Base-by-base conservation (phyloP, 2,113 vertebrate species). In the Etheostoma spectabile region DNA sequence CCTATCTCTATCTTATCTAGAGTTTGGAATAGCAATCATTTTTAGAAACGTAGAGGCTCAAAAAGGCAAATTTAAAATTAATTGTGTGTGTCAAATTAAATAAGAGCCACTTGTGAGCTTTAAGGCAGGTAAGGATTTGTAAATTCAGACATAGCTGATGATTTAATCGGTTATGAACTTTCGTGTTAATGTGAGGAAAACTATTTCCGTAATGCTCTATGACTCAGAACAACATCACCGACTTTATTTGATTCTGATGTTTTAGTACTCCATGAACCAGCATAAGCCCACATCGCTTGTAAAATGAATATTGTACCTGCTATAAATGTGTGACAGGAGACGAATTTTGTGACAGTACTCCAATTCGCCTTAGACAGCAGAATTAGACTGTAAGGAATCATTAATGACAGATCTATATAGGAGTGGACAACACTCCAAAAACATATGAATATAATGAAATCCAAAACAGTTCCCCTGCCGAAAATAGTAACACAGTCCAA, bases 231-330 rank as follows among this genome's bases (percentile, higher is more conserved):
- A 11, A 68, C 79, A 80, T 16, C 16, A n/a, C n/a, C n/a, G 21
- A 52, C 61, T 85, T 84, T 69, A 66, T 86, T 83, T 74, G 11
- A 67, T 73, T 88, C 21, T 1, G 52, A 67, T 51, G 38, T 80
- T 64, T 83, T 61, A 84, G 38, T 76, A 27, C 33, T 49, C 48
- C 48, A 48, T 87, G 84, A 88, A 81, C 88, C 79, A 85, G 64
- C 45, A 57, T 18, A 19, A 49, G 66, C 81, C 51, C 82, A 42
- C 56, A 35, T 46, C 42, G 30, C 76, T 48, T 66, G 75, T 89
- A 79, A 86, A 88, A 81, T 53, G 6, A 59, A 83, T 74, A 87
- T 81, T 86, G 84, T 80, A 74, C 55, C 56, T 53, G 67, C 66
- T 79, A 53, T n/a, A 82, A 82, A 89, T 67, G 75, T 72, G 78